These are phyloP conservation scores for Pollenia griseotomentosa DNA, from an alignment of 2,888 invertebrate genomes.

Conservation along the genomic window DNA sequence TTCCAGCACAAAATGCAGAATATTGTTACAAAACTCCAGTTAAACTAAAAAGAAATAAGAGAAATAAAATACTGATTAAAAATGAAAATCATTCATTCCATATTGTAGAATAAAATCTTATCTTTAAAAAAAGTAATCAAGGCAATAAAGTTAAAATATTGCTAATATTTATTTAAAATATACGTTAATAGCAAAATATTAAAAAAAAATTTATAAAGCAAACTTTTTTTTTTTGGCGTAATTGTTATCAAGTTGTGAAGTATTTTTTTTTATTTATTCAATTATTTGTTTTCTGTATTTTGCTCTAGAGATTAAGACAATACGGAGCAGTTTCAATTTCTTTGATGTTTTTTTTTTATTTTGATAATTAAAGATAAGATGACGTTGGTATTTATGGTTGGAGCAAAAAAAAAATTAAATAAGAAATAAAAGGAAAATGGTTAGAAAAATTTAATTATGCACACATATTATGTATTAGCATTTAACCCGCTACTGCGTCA, in stretches of 20 bases:
- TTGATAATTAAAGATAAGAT: constrained; percentile 28
- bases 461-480: no score
- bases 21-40: constrained; percentile 1
- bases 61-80: constrained; percentile 38
- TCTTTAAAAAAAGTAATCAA: constrained; percentile 48
- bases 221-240: constrained; percentile 23
- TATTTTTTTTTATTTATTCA: constrained; percentile 10
- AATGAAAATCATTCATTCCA: background rate
- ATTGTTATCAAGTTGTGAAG: constrained; percentile 4
- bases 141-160: constrained; percentile 51
- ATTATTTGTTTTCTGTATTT: background rate
- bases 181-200: background rate
- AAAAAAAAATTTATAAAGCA: background rate
- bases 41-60: constrained; percentile 46
- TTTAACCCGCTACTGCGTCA: no score
- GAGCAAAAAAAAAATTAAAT: background rate
- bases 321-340: background rate
- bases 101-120: constrained; percentile 55
- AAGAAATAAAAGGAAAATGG: background rate
- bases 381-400: background rate
- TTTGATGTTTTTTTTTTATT: constrained; percentile 3
- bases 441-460: background rate
- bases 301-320: constrained; percentile 26
- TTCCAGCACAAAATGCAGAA: background rate
- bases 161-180: constrained; percentile 25